These are phyloP conservation scores for Malurus cyaneus DNA, from an alignment of 2,113 vertebrate species.

Conservation along the genomic window DNA sequence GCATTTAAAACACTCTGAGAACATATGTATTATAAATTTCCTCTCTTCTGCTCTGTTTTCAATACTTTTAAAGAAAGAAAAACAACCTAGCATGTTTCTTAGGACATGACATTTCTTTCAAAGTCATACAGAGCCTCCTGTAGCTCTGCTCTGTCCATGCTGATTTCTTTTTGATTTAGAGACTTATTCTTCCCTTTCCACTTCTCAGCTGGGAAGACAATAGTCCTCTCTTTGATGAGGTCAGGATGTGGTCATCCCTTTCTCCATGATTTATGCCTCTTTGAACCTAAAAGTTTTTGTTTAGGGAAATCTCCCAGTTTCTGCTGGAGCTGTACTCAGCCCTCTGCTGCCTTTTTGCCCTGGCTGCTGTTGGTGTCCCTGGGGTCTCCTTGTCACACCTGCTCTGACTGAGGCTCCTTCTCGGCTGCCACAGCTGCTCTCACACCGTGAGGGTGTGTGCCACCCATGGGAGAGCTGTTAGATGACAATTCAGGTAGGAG, in stretches of 20 bases:
- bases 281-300: background rate
- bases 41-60: background rate
- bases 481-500: background rate
- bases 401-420: background rate
- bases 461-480: background rate
- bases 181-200: background rate
- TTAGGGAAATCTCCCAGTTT: background rate
- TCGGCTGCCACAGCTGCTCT: background rate
- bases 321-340: background rate
- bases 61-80: background rate
- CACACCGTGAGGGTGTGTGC: background rate
- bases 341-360: rapidly evolving
- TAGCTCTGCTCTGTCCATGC: background rate
- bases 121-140: background rate
- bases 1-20: background rate
- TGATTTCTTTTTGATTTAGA: background rate
- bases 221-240: background rate
- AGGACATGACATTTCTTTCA: background rate
- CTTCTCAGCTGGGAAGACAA: background rate
- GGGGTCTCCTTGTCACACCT: background rate
- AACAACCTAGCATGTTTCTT: background rate
- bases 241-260: background rate
- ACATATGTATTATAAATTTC: background rate
- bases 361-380: background rate
- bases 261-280: background rate